phyloP scores from a whole-genome alignment of 2,888 invertebrate species.

The Ptilodon capucinus region DNA sequence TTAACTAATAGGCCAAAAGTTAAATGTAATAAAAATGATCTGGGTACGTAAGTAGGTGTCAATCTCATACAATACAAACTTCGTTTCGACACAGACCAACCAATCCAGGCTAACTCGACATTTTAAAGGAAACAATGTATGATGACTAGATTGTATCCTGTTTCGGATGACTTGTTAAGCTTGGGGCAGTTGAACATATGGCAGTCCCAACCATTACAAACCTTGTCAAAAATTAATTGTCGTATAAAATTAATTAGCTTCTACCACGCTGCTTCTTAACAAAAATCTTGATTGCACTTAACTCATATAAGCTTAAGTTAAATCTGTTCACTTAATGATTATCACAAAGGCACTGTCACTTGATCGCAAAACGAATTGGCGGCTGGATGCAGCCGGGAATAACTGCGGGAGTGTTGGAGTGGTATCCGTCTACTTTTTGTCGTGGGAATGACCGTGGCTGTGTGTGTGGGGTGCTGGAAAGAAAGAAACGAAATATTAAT shows the following conservation, averaged over 20 bases:
- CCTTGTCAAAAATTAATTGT: no score
- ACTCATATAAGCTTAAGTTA: background rate
- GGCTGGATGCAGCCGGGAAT: background rate
- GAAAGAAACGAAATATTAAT: slow-evolving; percentile 13
- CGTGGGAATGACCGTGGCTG: slow-evolving; percentile 55
- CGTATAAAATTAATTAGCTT: slow-evolving; percentile 11
- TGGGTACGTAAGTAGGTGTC: no score
- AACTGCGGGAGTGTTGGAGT: background rate
- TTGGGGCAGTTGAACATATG: no score
- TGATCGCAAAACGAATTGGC: slow-evolving; percentile 7
- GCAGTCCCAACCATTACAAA: no score
- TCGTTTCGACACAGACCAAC: background rate
- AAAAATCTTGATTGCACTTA: slow-evolving; percentile 1
- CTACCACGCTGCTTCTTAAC: slow-evolving; percentile 10
- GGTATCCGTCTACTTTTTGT: slow-evolving; percentile 11
- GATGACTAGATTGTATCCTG: slow-evolving; percentile 31
- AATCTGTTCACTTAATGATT: slow-evolving; percentile 7
- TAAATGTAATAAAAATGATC: no score
- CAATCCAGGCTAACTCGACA: slow-evolving; percentile 2
- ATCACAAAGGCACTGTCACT: slow-evolving; percentile 24
- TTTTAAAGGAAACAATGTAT: slow-evolving; percentile 1
- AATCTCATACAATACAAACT: no score
- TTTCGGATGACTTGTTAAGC: slow-evolving; percentile 11
- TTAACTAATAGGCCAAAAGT: no score
- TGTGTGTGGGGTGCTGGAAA: slow-evolving; percentile 66